Conservation (phyloP, 2,113 vertebrate genomes). For the Okapia johnstoni region DNA sequence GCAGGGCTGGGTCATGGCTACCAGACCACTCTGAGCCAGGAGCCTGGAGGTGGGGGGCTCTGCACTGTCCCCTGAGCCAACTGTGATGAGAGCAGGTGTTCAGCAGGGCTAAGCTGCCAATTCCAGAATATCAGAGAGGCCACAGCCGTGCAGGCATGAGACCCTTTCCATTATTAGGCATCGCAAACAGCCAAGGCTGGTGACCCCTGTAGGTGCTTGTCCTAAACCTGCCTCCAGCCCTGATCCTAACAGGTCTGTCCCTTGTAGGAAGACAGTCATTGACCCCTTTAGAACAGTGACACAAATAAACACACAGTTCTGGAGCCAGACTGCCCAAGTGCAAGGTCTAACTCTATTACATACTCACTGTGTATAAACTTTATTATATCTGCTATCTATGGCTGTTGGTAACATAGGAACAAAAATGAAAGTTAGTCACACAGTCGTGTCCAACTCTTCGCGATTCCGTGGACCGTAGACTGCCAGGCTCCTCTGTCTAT, state of each 20-base stretch:
- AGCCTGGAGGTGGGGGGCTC: not conserved
- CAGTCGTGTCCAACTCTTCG: not conserved
- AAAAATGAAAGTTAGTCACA: not conserved
- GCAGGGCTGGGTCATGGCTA: not conserved
- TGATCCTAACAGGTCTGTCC: not conserved
- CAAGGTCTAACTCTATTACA: not conserved
- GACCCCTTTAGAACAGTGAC: not conserved
- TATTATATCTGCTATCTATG: not conserved
- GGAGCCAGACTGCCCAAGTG: too few species aligned
- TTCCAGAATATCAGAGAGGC: not conserved
- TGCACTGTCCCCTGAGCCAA: not conserved
- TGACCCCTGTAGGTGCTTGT: not conserved
- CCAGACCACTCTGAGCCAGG: not conserved
- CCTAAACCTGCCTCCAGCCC: fast-evolving
- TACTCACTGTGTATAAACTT: not conserved
- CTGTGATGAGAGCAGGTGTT: not conserved
- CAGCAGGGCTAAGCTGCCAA: too few species aligned
- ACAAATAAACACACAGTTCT: not conserved
- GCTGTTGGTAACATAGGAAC: not conserved
- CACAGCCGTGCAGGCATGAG: not conserved
- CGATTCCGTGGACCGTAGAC: not conserved
- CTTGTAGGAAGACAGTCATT: fast-evolving
- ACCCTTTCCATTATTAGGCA: fast-evolving
- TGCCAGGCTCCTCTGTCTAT: not conserved
- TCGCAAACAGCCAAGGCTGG: not conserved